Percentiles rank a stretch among this genome's conserved stretches.
These are phyloP conservation scores for Saxicola maurus DNA, from an alignment of 2,797 vertebrate species.

Conservation along the genomic window DNA sequence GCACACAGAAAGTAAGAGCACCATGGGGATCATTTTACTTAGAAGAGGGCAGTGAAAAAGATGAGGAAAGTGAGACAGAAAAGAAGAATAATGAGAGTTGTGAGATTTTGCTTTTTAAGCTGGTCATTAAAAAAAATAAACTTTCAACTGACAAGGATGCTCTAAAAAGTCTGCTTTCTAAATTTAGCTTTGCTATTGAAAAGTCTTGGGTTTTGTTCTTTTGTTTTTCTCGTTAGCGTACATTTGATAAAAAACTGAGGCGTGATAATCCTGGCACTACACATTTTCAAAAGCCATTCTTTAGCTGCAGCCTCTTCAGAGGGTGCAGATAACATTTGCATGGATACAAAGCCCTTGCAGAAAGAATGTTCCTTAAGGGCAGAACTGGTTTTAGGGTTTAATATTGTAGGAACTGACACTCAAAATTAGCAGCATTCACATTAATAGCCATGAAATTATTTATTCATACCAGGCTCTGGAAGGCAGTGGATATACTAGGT, in stretches of 20 bases:
- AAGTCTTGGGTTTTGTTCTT: background rate
- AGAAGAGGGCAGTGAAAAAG: background rate
- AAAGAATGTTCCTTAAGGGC: constrained; percentile 18
- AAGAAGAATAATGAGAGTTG: constrained; percentile 7
- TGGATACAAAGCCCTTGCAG: constrained; percentile 14
- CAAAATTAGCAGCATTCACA: constrained; percentile 14
- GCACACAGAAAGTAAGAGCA: background rate
- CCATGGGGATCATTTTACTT: background rate
- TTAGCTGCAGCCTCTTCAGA: constrained; percentile 12
- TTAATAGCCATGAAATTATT: constrained; percentile 43
- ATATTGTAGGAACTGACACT: background rate
- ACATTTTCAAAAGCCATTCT: constrained; percentile 35
- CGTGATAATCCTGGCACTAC: background rate
- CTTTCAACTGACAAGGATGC: background rate
- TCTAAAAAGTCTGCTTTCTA: constrained; percentile 14
- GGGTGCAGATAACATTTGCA: constrained; percentile 28
- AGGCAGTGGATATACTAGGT: background rate
- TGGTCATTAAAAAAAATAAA: constrained; percentile 1
- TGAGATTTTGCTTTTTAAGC: constrained; percentile 2
- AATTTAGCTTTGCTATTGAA: constrained; percentile 39
- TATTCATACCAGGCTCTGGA: constrained; percentile 28
- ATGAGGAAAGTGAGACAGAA: background rate
- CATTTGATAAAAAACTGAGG: background rate
- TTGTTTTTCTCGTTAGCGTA: background rate
- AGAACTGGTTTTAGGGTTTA: constrained; percentile 14